These are phyloP conservation scores for Gasteruption jaculator DNA, from an alignment of 2,888 invertebrate genomes.

Conservation along the genomic window DNA sequence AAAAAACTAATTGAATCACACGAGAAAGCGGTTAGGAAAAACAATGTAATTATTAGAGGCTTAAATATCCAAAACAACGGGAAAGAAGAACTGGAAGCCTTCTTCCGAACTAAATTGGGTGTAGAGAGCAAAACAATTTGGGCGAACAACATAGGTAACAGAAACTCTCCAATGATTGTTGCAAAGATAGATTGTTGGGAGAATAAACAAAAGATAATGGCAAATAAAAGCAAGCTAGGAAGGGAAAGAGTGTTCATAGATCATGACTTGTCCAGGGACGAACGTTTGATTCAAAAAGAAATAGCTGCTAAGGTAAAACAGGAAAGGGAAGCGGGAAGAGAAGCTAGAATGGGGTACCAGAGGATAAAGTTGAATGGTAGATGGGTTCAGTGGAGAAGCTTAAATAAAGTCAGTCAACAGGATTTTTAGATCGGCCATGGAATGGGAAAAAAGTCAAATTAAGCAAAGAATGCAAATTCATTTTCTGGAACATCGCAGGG, in stretches of 20 bases:
- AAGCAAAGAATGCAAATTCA: not conserved
- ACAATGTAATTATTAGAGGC: not conserved
- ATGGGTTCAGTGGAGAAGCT: conserved; percentile 5
- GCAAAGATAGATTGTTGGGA: too few species aligned
- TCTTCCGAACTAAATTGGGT: not conserved
- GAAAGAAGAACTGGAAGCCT: not conserved
- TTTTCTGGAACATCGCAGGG: conserved; percentile 12
- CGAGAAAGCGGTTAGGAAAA: not conserved
- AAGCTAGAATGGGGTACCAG: conserved; percentile 3
- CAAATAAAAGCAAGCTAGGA: not conserved
- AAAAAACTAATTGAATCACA: not conserved
- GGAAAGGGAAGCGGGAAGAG: not conserved
- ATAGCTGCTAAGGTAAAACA: not conserved
- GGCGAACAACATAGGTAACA: too few species aligned
- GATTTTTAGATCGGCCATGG: too few species aligned
- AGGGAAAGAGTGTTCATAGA: not conserved
- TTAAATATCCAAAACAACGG: not conserved
- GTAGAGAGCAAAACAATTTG: too few species aligned
- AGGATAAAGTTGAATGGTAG: not conserved
- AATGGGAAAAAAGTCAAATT: too few species aligned
- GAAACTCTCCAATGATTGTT: too few species aligned
- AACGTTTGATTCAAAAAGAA: too few species aligned
- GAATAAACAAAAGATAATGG: too few species aligned
- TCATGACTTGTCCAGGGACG: conserved; percentile 1
- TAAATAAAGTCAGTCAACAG: too few species aligned